Evolutionary conservation across 2,113 vertebrate genomes (phyloP), one percentile per base, ranked within the genome.

Genomic region (Gavialis gangeticus): DNA sequence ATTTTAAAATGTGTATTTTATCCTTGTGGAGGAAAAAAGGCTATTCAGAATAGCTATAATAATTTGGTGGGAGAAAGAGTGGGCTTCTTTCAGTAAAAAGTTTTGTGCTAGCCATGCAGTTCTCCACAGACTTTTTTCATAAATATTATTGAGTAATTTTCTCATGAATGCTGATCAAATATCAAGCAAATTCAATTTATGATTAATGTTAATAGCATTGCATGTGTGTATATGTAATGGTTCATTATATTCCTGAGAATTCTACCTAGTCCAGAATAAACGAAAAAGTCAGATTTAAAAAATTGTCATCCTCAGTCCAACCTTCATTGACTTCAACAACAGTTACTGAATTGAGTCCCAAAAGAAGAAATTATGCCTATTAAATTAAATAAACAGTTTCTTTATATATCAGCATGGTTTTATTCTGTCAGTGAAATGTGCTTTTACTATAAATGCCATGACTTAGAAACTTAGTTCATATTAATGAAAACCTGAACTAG

Each of bases 371-470:
- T 92, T 91, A 92, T 86, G 66, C 80, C 78, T 92, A 88, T 92
- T 95, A 94, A 91, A 95, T 15, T 92, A 87, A 88, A 78, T 95
- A 97, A 95, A 96, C 87, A 95, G 91, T 96, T 95, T 93, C 84
- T 93, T 93, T 78, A 80, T 96, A 95, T 93, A 69, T 91, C 88
- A 75, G 64, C 5, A 66, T 93, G 87, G 58, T 64, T 94, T 92
- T 97, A 93, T 94, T 79, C 57, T 95, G 79, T 83, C 91, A 89
- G 54, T 55, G 76, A 91, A 94, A 96, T 93, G 89, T 64, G 92
- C 86, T 90, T 77, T 63, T 14, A 60, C 79, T 93, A 82, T 91
- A 94, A 94, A 83, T 91, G 64, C 77, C 87, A 95, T 5, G 58
- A 77, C 69, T 91, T 89, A 89, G 86, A 96, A 96, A 80, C 86